Evolutionary conservation across 2,797 vertebrate species (phyloP).

Genomic region (Melanogrammus aeglefinus): DNA sequence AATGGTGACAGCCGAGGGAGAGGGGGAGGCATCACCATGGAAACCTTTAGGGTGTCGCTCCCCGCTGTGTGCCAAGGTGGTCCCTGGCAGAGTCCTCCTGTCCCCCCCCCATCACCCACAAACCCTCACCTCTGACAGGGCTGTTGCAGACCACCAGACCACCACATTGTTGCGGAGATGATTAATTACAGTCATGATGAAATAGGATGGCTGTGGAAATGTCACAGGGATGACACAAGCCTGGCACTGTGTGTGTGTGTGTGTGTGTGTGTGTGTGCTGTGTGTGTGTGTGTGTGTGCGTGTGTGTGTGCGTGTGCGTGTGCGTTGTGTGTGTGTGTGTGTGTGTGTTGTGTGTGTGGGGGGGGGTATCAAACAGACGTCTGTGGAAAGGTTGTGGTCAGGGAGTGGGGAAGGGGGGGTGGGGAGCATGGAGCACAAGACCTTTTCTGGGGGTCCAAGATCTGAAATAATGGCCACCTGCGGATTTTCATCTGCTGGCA

Average conservation of each 20-base stretch:
- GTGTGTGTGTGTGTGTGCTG: neutral
- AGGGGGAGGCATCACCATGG: conserved; percentile 48
- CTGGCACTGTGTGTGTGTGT: conserved; percentile 43
- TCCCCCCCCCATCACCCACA: conserved; percentile 35
- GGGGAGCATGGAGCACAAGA: neutral
- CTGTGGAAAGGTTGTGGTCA: conserved; percentile 26
- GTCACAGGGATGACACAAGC: conserved; percentile 66
- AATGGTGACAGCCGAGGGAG: conserved; percentile 13
- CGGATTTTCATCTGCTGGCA: neutral
- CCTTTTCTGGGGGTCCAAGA: neutral
- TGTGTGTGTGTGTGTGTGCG: too few species aligned
- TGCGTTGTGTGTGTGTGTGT: conserved; percentile 33
- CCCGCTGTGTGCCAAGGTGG: conserved; percentile 35
- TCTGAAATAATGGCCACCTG: neutral
- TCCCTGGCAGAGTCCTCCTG: conserved; percentile 42
- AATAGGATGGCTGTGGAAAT: conserved; percentile 71
- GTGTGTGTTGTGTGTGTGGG: conserved; percentile 28
- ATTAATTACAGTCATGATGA: conserved; percentile 77
- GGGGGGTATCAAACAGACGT: conserved; percentile 52
- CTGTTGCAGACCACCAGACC: conserved; percentile 46
- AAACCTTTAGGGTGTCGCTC: conserved; percentile 43
- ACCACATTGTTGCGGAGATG: conserved; percentile 63
- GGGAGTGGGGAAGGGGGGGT: too few species aligned
- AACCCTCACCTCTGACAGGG: conserved; percentile 1
- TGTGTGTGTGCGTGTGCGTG: conserved; percentile 41